A percentile compares a stretch with the other conserved stretches of the same genome.
Conservation (phyloP, 2,113 vertebrate genomes). For the Tor tambroides region DNA sequence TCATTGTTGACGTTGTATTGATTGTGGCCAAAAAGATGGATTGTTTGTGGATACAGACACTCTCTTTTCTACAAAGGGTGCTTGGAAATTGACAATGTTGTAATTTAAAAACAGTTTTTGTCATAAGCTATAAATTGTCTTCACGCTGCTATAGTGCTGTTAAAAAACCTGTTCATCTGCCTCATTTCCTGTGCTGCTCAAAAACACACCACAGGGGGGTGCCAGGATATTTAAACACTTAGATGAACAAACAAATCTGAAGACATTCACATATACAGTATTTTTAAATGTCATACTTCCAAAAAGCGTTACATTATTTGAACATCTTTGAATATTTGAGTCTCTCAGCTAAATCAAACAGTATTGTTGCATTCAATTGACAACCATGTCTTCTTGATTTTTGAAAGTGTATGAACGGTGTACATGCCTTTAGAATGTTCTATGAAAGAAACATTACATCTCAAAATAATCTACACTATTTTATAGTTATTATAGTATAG, state of each 20-base stretch:
- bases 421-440: neutral
- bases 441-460: neutral
- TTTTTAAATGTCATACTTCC: no score
- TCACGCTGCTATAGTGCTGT: neutral
- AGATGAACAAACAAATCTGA: neutral
- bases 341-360: neutral
- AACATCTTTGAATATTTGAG: neutral
- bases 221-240: slow-evolving; percentile 4
- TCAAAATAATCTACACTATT: neutral
- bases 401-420: neutral
- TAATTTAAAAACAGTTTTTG: neutral
- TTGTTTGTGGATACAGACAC: neutral
- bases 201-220: slow-evolving; percentile 16
- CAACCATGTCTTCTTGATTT: neutral
- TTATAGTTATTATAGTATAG: neutral
- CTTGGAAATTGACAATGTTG: neutral
- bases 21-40: neutral
- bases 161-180: neutral
- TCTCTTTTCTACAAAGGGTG: neutral
- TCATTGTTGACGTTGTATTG: neutral
- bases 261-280: no score
- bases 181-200: slow-evolving; percentile 4
- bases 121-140: neutral
- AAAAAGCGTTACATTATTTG: neutral
- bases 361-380: neutral